Evolutionary conservation across 2,888 invertebrate genomes (phyloP), one percentile per base, ranked within the genome.

Genomic region (Dolomedes plantarius): DNA sequence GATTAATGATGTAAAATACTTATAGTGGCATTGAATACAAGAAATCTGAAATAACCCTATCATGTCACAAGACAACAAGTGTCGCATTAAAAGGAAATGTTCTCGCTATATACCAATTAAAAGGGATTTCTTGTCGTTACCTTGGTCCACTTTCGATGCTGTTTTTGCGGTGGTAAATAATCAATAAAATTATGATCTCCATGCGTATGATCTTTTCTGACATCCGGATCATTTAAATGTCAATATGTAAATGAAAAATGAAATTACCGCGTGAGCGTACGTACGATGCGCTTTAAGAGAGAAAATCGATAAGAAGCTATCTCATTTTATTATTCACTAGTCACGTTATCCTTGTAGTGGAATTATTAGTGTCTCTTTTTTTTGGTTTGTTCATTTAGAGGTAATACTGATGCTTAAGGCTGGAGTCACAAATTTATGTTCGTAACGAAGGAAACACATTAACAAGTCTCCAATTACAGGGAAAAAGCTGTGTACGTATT

Each of bases 81-180:
- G 41, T 46, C 41, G 41, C 16, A n/a, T 46, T 11, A 46, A 11
- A 46, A 46, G 41, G 41, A 46, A 46, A 16, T 13, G 2, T 46
- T 9, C 41, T 16, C 41, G 13, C n/a, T n/a, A 2, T 46, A 46
- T 16, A 16, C 16, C 41, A 16, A 46, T 46, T 46, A 46, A 46
- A 13, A 16, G 16, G 16, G 41, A 13, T n/a, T n/a, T 62, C 36
- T 16, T 41, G 9, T 19, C 28, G 1, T 27, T 56, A 69, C 77
- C 77, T 78, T 78, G 77, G 77, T 56, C 77, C 56, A 78, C 69
- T 69, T 78, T 77, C 50, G 16, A 32, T 46, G 9, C 9, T 62
- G 27, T 28, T 28, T 27, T 62, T 62, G 6, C 16, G 19, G 27
- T 2, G 27, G 28, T 7, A 5, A 62, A 27, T 62, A 13, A 62